Percentiles rank a stretch among this genome's conserved stretches.
Evolutionary conservation across 2,797 vertebrate species (phyloP).

Genomic region (Spheniscus humboldti): DNA sequence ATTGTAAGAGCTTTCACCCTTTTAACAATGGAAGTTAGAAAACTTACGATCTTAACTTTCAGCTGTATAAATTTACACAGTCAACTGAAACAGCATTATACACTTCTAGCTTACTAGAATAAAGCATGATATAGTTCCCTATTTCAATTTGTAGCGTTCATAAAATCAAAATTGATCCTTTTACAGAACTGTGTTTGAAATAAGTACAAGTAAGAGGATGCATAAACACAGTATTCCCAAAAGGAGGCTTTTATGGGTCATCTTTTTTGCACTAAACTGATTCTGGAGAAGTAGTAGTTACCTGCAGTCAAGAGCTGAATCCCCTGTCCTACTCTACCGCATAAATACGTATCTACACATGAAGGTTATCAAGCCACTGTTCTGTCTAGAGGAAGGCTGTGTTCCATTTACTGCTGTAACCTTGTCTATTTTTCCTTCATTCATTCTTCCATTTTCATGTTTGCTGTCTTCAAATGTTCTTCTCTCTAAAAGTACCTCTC

Average conservation of each 20-base stretch:
- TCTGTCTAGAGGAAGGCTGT: neutral
- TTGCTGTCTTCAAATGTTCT: neutral
- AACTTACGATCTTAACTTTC: neutral
- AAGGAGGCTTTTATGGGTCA: neutral
- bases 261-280: neutral
- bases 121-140: neutral
- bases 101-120: neutral
- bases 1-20: neutral
- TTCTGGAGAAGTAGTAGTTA: neutral
- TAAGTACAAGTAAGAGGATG: neutral
- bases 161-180: neutral
- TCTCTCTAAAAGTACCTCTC: neutral
- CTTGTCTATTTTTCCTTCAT: neutral
- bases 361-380: neutral
- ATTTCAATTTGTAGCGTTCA: neutral
- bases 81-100: neutral
- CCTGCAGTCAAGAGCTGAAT: neutral
- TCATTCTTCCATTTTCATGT: neutral
- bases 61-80: neutral
- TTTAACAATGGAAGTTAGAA: neutral
- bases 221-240: neutral
- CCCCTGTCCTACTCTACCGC: neutral
- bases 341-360: neutral
- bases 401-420: neutral
- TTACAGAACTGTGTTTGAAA: neutral